phyloP scores from a whole-genome alignment of 2,888 invertebrate genomes.

The Ariolimax columbianus region DNA sequence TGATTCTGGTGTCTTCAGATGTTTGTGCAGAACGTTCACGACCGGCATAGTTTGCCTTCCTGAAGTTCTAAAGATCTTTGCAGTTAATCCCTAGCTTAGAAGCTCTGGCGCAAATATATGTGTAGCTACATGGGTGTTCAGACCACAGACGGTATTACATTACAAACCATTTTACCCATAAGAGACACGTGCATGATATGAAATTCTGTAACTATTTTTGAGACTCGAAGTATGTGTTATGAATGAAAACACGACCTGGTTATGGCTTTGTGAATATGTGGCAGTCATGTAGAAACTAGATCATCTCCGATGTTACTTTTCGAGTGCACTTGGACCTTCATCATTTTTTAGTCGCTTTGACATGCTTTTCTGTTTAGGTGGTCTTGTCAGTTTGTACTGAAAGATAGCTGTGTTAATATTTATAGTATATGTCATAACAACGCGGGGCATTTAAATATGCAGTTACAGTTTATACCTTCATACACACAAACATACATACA shows the following conservation, averaged over 20 bases:
- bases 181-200: slow-evolving; percentile 1
- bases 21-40: background rate
- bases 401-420: too few species aligned
- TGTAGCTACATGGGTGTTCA: slow-evolving; percentile 28
- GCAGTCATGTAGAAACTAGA: background rate
- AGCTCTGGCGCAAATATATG: background rate
- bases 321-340: background rate
- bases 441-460: too few species aligned
- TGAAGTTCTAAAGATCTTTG: background rate
- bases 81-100: background rate
- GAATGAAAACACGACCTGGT: background rate
- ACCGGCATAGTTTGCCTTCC: slow-evolving; percentile 11
- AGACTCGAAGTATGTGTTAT: background rate
- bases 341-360: too few species aligned
- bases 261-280: background rate
- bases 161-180: background rate
- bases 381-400: too few species aligned
- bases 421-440: too few species aligned
- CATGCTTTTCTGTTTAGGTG: too few species aligned
- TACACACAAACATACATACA: too few species aligned
- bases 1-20: background rate
- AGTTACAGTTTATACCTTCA: too few species aligned
- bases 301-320: background rate
- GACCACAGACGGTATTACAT: background rate
- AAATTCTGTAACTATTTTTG: background rate